Base-by-base conservation (phyloP, 2,888 invertebrate species). In the Dorcus parallelipipedus region DNA sequence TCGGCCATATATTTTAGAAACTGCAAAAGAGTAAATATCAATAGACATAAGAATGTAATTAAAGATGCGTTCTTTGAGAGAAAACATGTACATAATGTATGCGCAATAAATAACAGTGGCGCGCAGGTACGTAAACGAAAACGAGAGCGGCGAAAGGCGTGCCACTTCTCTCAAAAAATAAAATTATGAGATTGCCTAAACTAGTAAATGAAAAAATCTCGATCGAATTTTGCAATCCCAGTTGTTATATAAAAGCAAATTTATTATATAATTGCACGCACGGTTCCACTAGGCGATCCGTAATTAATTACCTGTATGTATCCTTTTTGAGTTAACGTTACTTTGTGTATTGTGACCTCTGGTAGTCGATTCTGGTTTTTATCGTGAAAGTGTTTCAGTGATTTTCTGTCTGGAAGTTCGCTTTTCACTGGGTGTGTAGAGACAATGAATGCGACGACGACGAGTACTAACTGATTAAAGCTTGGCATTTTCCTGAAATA, bases 311-410 rank as follows among this genome's bases (percentile, higher is more conserved):
- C 88, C 84, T 88, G 88, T 49, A 87, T 84, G 68, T 84, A 88
- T 68, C 87, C 87, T 69, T 82, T 84, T 73, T 88, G 88, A 1
- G 85, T 85, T n/a, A 88, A 75, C 9, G 81, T 76, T 20, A 85
- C 81, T 77, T 86, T 86, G 67, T 85, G 84, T 59, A 86, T 81
- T 38, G 33, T 42, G 9, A 49, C 10, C 20, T 56, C 26, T 33
- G 26, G 26, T 33, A 33, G 7, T 6, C 6, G 26, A 20, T 53
- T 53, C 23, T 53, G 17, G 10, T 9, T 23, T 33, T 42, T 23
- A 7, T 14, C n/a, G 45, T 50, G 20, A 42, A 40, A 45, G 33
- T 49, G 38, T 45, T 49, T 58, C 49, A 53, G 40, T 42, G 50
- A 42, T 33, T 48, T 53, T 49, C 50, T 53, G 38, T 58, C 58